These are phyloP conservation scores for Sebastes variabilis DNA, from an alignment of 2,797 vertebrate genomes.

Conservation along the genomic window DNA sequence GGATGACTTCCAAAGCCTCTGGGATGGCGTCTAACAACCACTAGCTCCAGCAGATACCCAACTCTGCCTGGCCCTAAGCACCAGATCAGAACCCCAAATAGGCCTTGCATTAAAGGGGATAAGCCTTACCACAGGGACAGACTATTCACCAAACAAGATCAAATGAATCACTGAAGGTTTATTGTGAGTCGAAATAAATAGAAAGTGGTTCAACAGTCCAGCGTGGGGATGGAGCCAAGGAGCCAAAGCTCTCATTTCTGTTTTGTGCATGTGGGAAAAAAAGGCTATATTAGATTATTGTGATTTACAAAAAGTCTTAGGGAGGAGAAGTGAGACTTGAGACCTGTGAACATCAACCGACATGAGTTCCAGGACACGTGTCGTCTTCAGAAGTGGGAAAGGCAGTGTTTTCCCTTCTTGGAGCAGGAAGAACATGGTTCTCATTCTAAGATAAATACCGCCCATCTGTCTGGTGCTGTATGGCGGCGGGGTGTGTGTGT, in stretches of 20 bases:
- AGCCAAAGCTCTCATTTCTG: slow-evolving; percentile 36
- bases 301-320: slow-evolving; percentile 38
- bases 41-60: slow-evolving; percentile 68
- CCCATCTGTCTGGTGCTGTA: slow-evolving; percentile 76
- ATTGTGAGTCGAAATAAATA: slow-evolving; percentile 58
- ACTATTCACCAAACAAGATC: slow-evolving; percentile 67
- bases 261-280: neutral
- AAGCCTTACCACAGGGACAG: slow-evolving; percentile 67
- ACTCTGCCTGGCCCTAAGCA: slow-evolving; percentile 73
- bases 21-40: slow-evolving; percentile 76
- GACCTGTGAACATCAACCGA: slow-evolving; percentile 60
- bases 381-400: slow-evolving; percentile 68
- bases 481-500: slow-evolving; percentile 56
- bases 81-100: slow-evolving; percentile 78
- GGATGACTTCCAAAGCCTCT: slow-evolving; percentile 82
- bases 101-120: slow-evolving; percentile 77
- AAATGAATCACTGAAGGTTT: slow-evolving; percentile 58
- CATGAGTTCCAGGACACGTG: slow-evolving; percentile 65
- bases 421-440: slow-evolving; percentile 67
- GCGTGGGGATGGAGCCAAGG: slow-evolving; percentile 25
- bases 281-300: slow-evolving; percentile 12
- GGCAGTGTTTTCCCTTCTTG: slow-evolving; percentile 66
- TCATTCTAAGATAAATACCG: slow-evolving; percentile 80
- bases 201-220: slow-evolving; percentile 46
- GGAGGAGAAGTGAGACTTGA: slow-evolving; percentile 48